Evolutionary conservation across 2,113 vertebrate species (phyloP).

Genomic region (western clawed frog (Xenopus tropicalis)): DNA sequence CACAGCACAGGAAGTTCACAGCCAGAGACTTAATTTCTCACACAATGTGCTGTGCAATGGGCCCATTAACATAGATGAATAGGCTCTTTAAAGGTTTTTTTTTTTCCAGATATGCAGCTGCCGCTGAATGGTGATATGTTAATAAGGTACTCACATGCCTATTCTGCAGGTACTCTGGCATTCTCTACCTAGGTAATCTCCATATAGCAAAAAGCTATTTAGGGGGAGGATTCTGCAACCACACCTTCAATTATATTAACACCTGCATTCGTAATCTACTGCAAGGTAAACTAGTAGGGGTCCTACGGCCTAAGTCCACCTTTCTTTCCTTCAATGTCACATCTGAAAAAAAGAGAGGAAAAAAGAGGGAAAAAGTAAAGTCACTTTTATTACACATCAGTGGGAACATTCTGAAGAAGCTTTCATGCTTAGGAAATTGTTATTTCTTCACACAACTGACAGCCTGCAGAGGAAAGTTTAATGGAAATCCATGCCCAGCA

Average conservation of each 20-base stretch:
- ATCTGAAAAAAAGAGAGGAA: slow-evolving; percentile 39
- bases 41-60: slow-evolving; percentile 86
- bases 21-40: slow-evolving; percentile 84
- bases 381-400: slow-evolving; percentile 79
- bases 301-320: slow-evolving; percentile 61
- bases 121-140: slow-evolving; percentile 85
- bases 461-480: slow-evolving; percentile 87
- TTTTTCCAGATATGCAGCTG: slow-evolving; percentile 75
- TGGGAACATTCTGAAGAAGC: slow-evolving; percentile 74
- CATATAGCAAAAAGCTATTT: slow-evolving; percentile 70
- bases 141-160: slow-evolving; percentile 85
- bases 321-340: slow-evolving; percentile 58
- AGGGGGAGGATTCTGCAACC: slow-evolving; percentile 67
- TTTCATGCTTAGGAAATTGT: slow-evolving; percentile 93
- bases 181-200: slow-evolving; percentile 87
- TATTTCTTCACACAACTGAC: slow-evolving; percentile 90
- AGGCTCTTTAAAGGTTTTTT: slow-evolving; percentile 79
- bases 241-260: slow-evolving; percentile 93
- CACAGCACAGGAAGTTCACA: slow-evolving; percentile 82
- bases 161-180: slow-evolving; percentile 81
- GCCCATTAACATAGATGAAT: slow-evolving; percentile 91
- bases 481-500: slow-evolving; percentile 85
- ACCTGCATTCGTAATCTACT: slow-evolving; percentile 84
- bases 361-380: slow-evolving; percentile 63
- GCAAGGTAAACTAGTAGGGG: slow-evolving; percentile 72